These are phyloP conservation scores for Corythaeola cristata DNA, from an alignment of 2,113 vertebrate genomes.

Conservation along the genomic window DNA sequence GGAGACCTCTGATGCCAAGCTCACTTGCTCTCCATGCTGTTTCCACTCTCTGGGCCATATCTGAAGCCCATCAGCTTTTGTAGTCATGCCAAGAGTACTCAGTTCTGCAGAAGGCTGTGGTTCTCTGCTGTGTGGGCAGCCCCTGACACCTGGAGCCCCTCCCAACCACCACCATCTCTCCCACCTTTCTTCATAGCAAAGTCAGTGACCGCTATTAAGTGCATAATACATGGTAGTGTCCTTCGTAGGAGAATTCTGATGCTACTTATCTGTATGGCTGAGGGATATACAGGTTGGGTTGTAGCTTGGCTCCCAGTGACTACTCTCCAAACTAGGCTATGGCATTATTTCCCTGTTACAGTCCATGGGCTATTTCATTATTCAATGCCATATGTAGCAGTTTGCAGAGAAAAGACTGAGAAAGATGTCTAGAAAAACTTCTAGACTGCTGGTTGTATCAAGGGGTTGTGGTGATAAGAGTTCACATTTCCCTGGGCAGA, in stretches of 20 bases:
- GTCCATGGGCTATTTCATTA: neutral
- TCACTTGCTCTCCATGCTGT: neutral
- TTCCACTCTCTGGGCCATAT: neutral
- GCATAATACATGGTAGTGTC: neutral
- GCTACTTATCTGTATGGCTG: neutral
- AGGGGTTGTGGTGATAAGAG: neutral
- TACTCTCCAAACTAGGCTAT: neutral
- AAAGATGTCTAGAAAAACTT: neutral
- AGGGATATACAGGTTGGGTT: neutral
- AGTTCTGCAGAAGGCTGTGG: neutral
- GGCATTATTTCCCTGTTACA: neutral
- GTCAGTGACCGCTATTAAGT: neutral
- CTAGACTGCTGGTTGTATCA: neutral
- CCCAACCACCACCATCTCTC: neutral
- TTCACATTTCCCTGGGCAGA: neutral
- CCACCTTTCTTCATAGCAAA: neutral
- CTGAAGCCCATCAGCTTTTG: neutral
- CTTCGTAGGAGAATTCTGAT: neutral
- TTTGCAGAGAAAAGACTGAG: neutral
- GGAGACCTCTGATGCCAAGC: neutral
- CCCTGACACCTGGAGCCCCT: neutral
- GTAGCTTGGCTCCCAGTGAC: neutral
- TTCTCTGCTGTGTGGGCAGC: neutral
- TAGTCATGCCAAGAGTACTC: neutral
- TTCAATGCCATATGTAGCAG: neutral